Evolutionary conservation across 2,888 invertebrate species (phyloP).

Genomic region (Sarcophaga carnaria): DNA sequence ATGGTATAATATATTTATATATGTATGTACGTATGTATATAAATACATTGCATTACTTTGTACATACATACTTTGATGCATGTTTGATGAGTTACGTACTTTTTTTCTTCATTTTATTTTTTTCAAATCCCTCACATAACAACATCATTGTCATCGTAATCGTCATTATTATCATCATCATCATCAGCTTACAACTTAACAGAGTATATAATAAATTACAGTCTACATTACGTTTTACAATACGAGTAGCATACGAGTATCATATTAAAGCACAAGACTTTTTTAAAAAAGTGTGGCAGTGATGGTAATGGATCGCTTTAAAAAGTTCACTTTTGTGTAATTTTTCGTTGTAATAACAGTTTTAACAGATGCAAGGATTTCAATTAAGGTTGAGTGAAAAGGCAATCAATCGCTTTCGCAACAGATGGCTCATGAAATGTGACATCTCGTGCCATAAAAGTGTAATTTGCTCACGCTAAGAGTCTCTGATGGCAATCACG

Average conservation of each 20-base stretch:
- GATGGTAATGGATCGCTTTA: conserved; percentile 40
- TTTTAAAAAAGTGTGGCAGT: background rate
- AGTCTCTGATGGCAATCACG: no score
- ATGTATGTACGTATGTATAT: background rate
- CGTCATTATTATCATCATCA: background rate
- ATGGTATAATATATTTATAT: no score
- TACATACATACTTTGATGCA: conserved; percentile 2
- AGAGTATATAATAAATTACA: conserved; percentile 25
- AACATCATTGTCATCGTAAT: background rate
- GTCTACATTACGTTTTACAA: conserved; percentile 23
- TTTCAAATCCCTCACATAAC: conserved; percentile 12
- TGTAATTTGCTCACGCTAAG: no score
- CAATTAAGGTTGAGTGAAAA: background rate
- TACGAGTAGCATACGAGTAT: background rate
- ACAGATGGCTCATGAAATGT: no score
- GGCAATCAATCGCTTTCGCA: no score
- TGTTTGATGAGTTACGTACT: background rate
- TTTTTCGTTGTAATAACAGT: conserved; percentile 6
- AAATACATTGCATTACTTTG: no score
- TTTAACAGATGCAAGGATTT: conserved; percentile 7
- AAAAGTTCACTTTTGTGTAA: conserved; percentile 21
- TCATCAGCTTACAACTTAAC: conserved; percentile 10
- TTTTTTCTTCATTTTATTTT: background rate
- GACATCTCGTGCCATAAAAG: no score
- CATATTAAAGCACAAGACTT: background rate